Evolutionary conservation across 2,888 invertebrate species (phyloP).

Genomic region (Temnothorax rugatulus): DNA sequence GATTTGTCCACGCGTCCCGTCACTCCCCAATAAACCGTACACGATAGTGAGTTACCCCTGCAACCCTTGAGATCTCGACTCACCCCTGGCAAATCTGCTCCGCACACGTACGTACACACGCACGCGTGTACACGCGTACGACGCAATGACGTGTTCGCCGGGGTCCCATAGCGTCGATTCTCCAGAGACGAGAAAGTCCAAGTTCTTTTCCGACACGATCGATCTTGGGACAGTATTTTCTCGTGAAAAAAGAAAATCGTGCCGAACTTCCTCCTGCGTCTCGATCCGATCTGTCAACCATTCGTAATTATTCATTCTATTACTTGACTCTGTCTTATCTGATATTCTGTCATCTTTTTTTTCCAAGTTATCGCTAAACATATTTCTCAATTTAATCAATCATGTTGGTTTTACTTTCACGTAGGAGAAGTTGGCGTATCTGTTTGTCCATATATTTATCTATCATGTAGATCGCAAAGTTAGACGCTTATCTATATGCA

Average conservation of each 20-base stretch:
- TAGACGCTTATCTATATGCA: conserved; percentile 4
- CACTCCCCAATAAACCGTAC: conserved; percentile 70
- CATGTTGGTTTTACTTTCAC: background rate
- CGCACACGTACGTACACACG: conserved; percentile 35
- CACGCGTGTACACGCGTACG: conserved; percentile 1
- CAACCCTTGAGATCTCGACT: conserved; percentile 75
- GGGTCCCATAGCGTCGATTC: conserved; percentile 70
- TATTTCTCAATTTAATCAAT: background rate
- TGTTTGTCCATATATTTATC: background rate
- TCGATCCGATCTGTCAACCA: background rate
- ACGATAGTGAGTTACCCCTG: conserved; percentile 76
- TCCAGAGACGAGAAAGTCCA: conserved; percentile 73
- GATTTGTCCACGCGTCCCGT: conserved; percentile 65
- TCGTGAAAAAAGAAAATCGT: conserved; percentile 40
- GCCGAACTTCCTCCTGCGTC: background rate
- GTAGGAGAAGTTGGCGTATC: background rate
- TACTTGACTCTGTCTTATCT: background rate
- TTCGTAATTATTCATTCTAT: conserved; percentile 2
- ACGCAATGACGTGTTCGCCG: conserved; percentile 68
- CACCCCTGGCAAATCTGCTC: conserved; percentile 69
- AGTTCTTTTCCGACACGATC: conserved; percentile 72
- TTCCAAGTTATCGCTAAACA: conserved; percentile 1
- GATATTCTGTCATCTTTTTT: background rate
- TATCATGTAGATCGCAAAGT: conserved; percentile 17
- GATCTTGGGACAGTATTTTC: conserved; percentile 65